Base-by-base conservation (phyloP, 2,113 vertebrate species). In the Salvelinus fontinalis region DNA sequence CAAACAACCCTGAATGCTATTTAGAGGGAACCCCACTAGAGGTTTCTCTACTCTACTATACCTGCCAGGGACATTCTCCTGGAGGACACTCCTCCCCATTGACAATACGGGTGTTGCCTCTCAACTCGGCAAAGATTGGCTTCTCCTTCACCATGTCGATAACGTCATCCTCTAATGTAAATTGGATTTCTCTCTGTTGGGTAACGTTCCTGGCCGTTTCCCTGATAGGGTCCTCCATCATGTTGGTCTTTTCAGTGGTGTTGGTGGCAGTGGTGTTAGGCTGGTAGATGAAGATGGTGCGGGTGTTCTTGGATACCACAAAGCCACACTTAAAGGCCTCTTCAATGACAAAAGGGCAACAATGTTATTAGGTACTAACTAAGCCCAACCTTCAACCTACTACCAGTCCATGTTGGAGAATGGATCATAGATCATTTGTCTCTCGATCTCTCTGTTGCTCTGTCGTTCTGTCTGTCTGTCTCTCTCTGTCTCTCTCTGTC, bases 61-160 rank as follows among this genome's bases (percentile, higher is more conserved):
- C 97, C 96, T 99, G 97, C 97, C 97, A 98, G 0, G 97, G 97
- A 75, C 97, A 99, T 14, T 98, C 90, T 1, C 97, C 97, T 0
- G 88, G 89, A 0, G 11, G 81, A 79, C 97, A 98, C 0, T 96
- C 74, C 24, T 86, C 70, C 31, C 96, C 96, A 0, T 90, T 90
- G 20, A 95, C 95, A 0, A 98, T 95, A 14, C 96, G 94, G 0
- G 0, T 12, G 0, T 60, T 0, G 0, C 0, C 0, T 0, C 5
- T 0, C 0, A 0, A 18, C 14, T 91, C 1, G 2, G 73, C 0
- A 3, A 1, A 0, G 5, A 49, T 0, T 0, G 0, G 0, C 5
- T 73, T n/a, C 3, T 89, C 85, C 2, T 8, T 0, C 0, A 54
- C 34, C 1, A 1, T 0, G 2, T 64, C 14, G 5, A 9, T 1